These are phyloP conservation scores for Yponomeuta cagnagella DNA, from an alignment of 2,888 invertebrate species.

Conservation along the genomic window DNA sequence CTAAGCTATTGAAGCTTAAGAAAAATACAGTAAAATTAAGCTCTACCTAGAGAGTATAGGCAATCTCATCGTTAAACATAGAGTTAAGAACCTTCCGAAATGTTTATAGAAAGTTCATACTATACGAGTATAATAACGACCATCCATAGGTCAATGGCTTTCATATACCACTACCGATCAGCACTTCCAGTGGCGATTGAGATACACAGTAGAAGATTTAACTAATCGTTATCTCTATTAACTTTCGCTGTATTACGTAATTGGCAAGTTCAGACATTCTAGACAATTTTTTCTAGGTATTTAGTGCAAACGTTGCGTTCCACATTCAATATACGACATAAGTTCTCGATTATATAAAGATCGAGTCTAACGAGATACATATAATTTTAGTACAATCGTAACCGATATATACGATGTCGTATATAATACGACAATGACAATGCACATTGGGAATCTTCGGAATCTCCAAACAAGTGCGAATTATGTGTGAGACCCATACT, in stretches of 20 bases:
- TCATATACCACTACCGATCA: neutral
- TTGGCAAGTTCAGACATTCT: neutral
- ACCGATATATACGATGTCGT: no score
- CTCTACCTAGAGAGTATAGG: no score
- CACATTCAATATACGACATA: neutral
- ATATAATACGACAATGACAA: no score
- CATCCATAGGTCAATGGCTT: neutral
- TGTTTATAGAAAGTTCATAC: neutral
- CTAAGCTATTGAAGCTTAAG: no score
- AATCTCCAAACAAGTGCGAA: no score
- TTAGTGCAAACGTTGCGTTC: neutral
- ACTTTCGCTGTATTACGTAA: slow-evolving; percentile 12
- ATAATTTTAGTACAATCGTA: no score
- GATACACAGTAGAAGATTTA: neutral
- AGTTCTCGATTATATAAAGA: neutral
- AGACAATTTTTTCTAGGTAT: neutral
- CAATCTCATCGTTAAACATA: neutral
- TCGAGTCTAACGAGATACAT: no score
- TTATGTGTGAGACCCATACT: no score
- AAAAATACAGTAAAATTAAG: no score
- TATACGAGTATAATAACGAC: neutral
- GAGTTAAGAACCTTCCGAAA: neutral
- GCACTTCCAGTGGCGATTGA: neutral
- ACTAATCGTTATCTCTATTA: slow-evolving; percentile 12
- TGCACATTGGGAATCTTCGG: no score